Conservation (phyloP, 2,797 vertebrate genomes). For the Xiphophorus birchmanni region DNA sequence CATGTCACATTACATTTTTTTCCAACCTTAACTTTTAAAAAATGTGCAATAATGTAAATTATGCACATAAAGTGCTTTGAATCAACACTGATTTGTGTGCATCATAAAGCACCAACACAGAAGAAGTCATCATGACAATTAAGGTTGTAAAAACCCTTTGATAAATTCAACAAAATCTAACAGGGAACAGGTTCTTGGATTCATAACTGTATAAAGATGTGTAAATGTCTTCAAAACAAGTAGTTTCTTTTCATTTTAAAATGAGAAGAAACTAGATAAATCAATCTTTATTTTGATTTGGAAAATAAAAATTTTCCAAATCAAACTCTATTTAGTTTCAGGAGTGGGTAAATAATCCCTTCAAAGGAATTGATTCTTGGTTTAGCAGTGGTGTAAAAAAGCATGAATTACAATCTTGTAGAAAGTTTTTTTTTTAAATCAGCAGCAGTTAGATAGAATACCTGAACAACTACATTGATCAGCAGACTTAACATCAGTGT, state of each 20-base stretch:
- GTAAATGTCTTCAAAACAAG: neutral
- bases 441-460: neutral
- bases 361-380: neutral
- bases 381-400: slow-evolving; percentile 1
- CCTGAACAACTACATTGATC: neutral
- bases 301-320: neutral
- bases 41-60: neutral
- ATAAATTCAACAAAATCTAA: neutral
- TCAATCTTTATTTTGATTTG: no score
- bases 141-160: neutral
- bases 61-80: slow-evolving; percentile 5
- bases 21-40: neutral
- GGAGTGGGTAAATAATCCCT: neutral
- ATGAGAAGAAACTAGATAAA: no score
- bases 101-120: neutral
- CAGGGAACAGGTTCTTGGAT: neutral
- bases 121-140: neutral
- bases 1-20: neutral
- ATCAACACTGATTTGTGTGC: neutral
- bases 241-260: neutral
- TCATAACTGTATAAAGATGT: neutral
- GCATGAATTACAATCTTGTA: neutral
- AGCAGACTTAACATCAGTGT: neutral
- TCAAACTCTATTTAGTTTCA: neutral
- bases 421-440: neutral